Evolutionary conservation across 2,797 vertebrate species (phyloP).

Genomic region (Semotilus atromaculatus): DNA sequence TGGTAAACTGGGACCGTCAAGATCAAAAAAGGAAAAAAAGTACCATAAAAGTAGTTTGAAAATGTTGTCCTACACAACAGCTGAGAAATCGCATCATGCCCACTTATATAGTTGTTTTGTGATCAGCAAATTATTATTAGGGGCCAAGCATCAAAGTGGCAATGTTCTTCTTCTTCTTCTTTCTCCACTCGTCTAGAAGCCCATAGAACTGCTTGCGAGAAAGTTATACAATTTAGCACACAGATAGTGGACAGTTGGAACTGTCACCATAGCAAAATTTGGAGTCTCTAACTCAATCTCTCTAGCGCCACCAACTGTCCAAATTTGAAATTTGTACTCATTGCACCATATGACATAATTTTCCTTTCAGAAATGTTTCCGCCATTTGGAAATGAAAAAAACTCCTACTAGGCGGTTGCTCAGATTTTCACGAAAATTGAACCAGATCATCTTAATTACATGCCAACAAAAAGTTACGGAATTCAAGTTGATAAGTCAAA

Average conservation of each 20-base stretch:
- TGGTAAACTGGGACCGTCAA: neutral
- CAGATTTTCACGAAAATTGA: neutral
- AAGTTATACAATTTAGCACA: neutral
- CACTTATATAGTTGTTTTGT: neutral
- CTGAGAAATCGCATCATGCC: neutral
- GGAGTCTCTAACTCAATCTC: neutral
- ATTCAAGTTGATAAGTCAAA: neutral
- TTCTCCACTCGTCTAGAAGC: neutral
- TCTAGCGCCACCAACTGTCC: neutral
- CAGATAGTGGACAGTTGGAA: too few species aligned
- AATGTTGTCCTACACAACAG: neutral
- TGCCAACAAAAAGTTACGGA: neutral
- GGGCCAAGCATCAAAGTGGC: neutral
- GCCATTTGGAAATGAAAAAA: neutral
- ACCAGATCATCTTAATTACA: neutral
- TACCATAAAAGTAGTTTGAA: neutral
- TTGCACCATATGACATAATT: neutral
- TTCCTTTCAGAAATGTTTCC: neutral
- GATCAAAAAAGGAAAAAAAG: neutral
- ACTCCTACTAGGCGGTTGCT: too few species aligned
- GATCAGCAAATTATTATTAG: neutral
- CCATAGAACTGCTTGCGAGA: neutral
- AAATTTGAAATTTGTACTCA: neutral
- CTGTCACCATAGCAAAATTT: neutral
- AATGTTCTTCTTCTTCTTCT: neutral